Evolutionary conservation across 2,888 invertebrate genomes (phyloP).

Genomic region (Polyploca ridens): DNA sequence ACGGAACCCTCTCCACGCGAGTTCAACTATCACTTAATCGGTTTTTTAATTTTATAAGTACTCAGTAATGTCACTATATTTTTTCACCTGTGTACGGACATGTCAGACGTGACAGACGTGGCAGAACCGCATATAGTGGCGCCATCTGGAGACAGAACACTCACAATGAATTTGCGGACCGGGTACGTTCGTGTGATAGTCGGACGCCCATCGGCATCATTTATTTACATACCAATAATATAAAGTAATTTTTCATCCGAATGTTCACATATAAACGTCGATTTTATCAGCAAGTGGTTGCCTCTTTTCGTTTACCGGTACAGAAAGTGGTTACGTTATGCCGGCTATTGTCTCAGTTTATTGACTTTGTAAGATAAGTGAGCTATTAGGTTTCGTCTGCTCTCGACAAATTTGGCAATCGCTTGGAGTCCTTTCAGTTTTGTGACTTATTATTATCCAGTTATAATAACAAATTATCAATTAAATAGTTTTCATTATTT

Average conservation of each 20-base stretch:
- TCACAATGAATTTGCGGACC: background rate
- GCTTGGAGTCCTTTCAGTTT: constrained; percentile 18
- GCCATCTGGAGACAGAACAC: background rate
- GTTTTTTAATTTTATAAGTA: too few species aligned
- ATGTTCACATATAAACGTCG: constrained; percentile 15
- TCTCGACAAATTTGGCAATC: constrained; percentile 50
- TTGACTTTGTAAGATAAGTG: constrained; percentile 52
- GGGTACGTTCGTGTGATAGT: background rate
- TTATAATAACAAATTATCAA: too few species aligned
- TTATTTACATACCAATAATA: constrained; percentile 4
- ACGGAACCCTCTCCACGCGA: too few species aligned
- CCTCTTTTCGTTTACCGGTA: constrained; percentile 21
- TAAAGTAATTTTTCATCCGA: constrained; percentile 8
- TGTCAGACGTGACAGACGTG: too few species aligned
- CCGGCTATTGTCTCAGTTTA: constrained; percentile 48
- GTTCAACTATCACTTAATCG: too few species aligned
- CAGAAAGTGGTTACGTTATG: constrained; percentile 41
- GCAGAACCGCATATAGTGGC: background rate
- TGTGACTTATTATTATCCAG: background rate
- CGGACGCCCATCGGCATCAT: background rate
- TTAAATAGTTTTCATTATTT: too few species aligned
- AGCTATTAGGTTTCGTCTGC: constrained; percentile 41
- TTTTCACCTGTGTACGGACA: too few species aligned
- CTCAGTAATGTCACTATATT: too few species aligned
- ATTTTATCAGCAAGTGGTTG: constrained; percentile 11